A percentile compares a stretch with the other conserved stretches of the same genome.
These are phyloP conservation scores for Epizoanthus rinbou DNA, from an alignment of 92 coral and sea anemone species.

Conservation along the genomic window DNA sequence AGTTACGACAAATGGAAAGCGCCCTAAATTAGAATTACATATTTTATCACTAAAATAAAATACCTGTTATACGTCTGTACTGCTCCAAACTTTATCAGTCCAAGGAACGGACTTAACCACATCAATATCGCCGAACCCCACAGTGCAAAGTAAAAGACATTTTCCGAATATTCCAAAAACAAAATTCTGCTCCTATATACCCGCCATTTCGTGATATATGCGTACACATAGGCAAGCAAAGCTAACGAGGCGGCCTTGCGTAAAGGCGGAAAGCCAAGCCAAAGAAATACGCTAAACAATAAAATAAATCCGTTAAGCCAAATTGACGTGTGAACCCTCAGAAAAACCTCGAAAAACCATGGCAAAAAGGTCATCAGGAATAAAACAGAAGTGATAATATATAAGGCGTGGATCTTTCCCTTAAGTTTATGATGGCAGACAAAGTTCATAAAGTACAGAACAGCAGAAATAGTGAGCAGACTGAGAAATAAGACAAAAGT, in stretches of 20 bases:
- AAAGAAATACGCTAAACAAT: slow-evolving; percentile 45
- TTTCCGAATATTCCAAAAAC: slow-evolving; percentile 46
- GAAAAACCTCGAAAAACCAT: slow-evolving; percentile 64
- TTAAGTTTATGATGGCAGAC: slow-evolving; percentile 1
- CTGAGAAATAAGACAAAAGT: slow-evolving; percentile 21
- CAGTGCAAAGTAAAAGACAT: slow-evolving; percentile 47
- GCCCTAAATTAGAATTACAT: no score
- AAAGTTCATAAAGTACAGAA: slow-evolving; percentile 10
- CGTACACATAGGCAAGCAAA: slow-evolving; percentile 50
- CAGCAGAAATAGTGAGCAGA: slow-evolving; percentile 32
- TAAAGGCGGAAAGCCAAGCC: slow-evolving; percentile 62
- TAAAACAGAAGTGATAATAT: slow-evolving; percentile 31
- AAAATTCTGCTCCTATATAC: slow-evolving; percentile 59
- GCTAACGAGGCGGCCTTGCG: slow-evolving; percentile 58
- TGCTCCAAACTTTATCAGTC: slow-evolving; percentile 55
- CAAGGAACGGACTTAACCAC: slow-evolving; percentile 56
- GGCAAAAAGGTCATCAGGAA: slow-evolving; percentile 65
- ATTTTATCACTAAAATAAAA: neutral
- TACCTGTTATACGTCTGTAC: slow-evolving; percentile 69
- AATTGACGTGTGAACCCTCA: slow-evolving; percentile 48
- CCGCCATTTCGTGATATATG: slow-evolving; percentile 67
- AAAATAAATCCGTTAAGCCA: slow-evolving; percentile 48
- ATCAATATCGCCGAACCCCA: slow-evolving; percentile 54
- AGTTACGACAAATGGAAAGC: no score
- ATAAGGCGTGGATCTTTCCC: slow-evolving; percentile 22